phyloP scores from a whole-genome alignment of 1,140 invertebrate species.

The Euschistus heros region DNA sequence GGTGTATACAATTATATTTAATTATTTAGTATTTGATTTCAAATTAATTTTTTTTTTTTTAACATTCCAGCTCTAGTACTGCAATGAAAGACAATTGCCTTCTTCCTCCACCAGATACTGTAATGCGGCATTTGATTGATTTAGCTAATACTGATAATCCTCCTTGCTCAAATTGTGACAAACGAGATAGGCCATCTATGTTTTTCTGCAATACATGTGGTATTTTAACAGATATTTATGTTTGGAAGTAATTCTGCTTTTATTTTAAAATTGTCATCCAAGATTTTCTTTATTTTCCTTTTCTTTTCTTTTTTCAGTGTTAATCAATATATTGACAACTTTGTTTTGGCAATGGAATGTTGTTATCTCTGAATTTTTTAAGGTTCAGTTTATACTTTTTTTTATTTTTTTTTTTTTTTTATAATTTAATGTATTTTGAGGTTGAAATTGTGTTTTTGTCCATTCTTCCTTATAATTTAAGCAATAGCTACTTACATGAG shows the following conservation, averaged over 20 bases:
- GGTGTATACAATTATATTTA: background rate
- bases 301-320: too few species aligned
- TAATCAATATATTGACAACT: too few species aligned
- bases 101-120: slow-evolving; percentile 47
- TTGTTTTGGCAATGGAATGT: background rate
- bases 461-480: too few species aligned
- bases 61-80: slow-evolving; percentile 10
- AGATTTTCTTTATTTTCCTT: background rate
- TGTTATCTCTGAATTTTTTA: background rate
- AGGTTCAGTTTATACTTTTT: too few species aligned
- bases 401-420: too few species aligned
- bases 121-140: slow-evolving; percentile 53
- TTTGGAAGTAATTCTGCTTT: background rate
- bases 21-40: background rate
- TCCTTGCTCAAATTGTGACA: slow-evolving; percentile 58
- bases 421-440: too few species aligned
- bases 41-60: background rate
- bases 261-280: background rate
- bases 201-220: slow-evolving; percentile 59
- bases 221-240: slow-evolving; percentile 30
- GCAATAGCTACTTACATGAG: too few species aligned
- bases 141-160: slow-evolving; percentile 54
- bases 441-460: too few species aligned
- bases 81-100: slow-evolving; percentile 46
- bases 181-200: slow-evolving; percentile 51